Evolutionary conservation across 2,888 invertebrate species (phyloP).

Genomic region (Drosophila prolongata): DNA sequence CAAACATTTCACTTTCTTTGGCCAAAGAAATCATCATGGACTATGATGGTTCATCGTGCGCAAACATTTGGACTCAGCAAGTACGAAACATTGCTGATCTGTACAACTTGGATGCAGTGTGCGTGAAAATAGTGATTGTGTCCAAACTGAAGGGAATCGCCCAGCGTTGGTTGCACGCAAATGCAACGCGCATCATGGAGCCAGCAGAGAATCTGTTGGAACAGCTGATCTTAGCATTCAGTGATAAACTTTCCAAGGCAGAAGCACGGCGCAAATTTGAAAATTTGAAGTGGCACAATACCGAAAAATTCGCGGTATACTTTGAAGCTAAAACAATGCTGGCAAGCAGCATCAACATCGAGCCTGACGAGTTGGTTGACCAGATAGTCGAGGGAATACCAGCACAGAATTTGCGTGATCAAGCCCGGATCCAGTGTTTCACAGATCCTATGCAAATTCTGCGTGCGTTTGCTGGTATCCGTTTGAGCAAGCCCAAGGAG

Average conservation of each 20-base stretch:
- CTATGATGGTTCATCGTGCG: no score
- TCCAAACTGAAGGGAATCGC: not conserved
- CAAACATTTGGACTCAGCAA: not conserved
- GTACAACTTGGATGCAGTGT: not conserved
- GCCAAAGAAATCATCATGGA: no score
- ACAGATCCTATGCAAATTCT: not conserved
- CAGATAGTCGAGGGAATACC: not conserved
- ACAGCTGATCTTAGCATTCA: not conserved
- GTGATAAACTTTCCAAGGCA: not conserved
- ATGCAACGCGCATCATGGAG: not conserved
- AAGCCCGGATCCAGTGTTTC: not conserved
- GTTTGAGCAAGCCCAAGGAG: not conserved
- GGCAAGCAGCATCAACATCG: no score
- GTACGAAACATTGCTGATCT: not conserved
- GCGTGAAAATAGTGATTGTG: not conserved
- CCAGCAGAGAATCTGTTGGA: conserved; percentile 1
- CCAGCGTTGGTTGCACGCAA: not conserved
- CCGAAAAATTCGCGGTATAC: not conserved
- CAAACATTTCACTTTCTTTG: not conserved
- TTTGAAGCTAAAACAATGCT: not conserved
- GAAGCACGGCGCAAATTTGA: not conserved
- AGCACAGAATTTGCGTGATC: not conserved
- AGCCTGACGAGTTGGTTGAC: not conserved
- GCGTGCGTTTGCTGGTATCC: not conserved
- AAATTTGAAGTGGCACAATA: not conserved